Evolutionary conservation across 2,888 invertebrate genomes (phyloP).

Genomic region (Sesamia inferens): DNA sequence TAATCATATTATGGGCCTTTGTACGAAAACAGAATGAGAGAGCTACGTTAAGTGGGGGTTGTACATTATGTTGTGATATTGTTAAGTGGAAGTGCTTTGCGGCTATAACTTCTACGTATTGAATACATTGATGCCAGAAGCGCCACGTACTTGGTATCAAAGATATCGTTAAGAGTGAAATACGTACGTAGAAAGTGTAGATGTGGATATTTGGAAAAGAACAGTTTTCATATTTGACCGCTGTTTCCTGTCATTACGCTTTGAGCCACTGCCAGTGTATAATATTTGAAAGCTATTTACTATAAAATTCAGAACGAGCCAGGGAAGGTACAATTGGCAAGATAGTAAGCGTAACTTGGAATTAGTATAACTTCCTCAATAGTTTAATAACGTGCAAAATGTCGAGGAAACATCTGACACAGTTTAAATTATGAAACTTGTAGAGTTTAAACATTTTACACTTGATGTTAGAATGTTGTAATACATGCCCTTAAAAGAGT

Average conservation of each 20-base stretch:
- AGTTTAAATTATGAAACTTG: not conserved
- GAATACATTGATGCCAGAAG: slow-evolving; percentile 17
- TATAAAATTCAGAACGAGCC: slow-evolving; percentile 12
- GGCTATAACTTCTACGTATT: slow-evolving; percentile 29
- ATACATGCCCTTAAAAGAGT: slow-evolving; percentile 75
- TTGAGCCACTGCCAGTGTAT: slow-evolving; percentile 40
- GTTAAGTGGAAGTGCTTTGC: slow-evolving; percentile 77
- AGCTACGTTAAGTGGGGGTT: slow-evolving; percentile 78
- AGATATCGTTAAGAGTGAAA: slow-evolving; percentile 22
- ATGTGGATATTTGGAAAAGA: slow-evolving; percentile 15
- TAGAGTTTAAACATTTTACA: slow-evolving; percentile 13
- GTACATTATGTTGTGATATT: slow-evolving; percentile 77
- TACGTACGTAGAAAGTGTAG: slow-evolving; percentile 13
- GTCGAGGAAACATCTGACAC: slow-evolving; percentile 20
- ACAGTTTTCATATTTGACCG: slow-evolving; percentile 44
- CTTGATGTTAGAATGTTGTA: not conserved
- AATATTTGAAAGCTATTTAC: slow-evolving; percentile 30
- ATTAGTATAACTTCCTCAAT: slow-evolving; percentile 42
- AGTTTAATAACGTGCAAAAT: slow-evolving; percentile 23
- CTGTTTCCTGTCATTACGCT: slow-evolving; percentile 47
- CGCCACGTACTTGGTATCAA: slow-evolving; percentile 16
- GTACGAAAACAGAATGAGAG: slow-evolving; percentile 71
- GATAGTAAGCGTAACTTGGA: slow-evolving; percentile 23
- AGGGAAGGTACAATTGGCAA: slow-evolving; percentile 12
- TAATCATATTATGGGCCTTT: slow-evolving; percentile 74